Evolutionary conservation across 2,797 vertebrate species (phyloP), one percentile per base, ranked within the genome.

Genomic region (Remorina albescens): DNA sequence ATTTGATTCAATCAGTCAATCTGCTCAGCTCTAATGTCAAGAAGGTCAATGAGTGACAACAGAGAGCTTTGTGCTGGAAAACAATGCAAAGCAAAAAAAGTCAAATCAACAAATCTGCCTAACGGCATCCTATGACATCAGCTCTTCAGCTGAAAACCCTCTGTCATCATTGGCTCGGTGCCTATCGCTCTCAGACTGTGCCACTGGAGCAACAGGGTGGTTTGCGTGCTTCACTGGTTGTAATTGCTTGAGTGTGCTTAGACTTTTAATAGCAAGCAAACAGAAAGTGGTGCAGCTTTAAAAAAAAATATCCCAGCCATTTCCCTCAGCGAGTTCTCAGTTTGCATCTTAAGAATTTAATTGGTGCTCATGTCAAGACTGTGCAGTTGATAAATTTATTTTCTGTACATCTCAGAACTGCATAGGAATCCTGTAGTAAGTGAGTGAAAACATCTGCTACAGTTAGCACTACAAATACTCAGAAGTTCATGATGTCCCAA

Each of bases 141-240:
- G 65, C 72, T 66, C 50, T 8, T 0, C 42, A 57, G 74, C 55
- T 68, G 78, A 83, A 79, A 65, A 42, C 23, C 68, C 88, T 78
- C 67, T 59, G 88, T 94, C 92, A 94, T 87, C 11, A 53, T 76
- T 94, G 92, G 92, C 91, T 42, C 8, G 0, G 6, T 41, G 89
- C 92, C 92, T 94, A 94, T 94, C 91, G 46, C 76, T 86, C 82
- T 87, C 85, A 90, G 88, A 92, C 89, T 91, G 87, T 89, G 89
- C 81, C 84, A 88, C 80, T 67, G 71, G 74, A 86, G 86, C 80
- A 86, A 86, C 60, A 60, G 68, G 72, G 55, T 68, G 82, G 71
- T 83, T 84, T 74, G 74, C 34, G 78, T 80, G 81, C 81, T 82
- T 63, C 70, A 41, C 58, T 84, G 80, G 61, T 71, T 84, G 75